phyloP scores from a whole-genome alignment of 2,888 invertebrate species.

The Eupelmus urozonus region DNA sequence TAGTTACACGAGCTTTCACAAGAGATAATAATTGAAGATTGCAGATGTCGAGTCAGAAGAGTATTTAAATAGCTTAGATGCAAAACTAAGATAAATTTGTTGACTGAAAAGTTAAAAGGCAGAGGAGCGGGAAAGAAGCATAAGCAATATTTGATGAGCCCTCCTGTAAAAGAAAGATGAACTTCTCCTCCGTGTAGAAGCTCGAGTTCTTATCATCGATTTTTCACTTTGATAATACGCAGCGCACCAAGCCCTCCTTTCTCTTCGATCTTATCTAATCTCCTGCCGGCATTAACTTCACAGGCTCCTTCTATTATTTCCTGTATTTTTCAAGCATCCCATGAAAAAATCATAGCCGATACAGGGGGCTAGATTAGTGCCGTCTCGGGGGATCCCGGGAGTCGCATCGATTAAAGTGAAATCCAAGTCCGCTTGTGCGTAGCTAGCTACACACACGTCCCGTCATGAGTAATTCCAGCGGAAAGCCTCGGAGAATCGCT shows the following conservation, averaged over 20 bases:
- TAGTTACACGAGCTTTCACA: too few relatives aligned
- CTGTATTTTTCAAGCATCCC: slow-evolving; percentile 7
- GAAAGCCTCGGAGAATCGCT: slow-evolving; percentile 48
- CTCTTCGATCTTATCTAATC: background rate
- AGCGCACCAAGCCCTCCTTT: too few relatives aligned
- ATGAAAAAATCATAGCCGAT: slow-evolving; percentile 30
- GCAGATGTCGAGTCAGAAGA: too few relatives aligned
- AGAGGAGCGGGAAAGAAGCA: too few relatives aligned
- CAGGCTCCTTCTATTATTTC: background rate
- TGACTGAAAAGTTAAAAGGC: background rate
- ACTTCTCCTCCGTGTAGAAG: background rate
- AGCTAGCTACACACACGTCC: too few relatives aligned
- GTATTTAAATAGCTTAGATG: too few relatives aligned
- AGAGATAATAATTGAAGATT: too few relatives aligned
- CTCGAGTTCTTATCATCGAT: background rate
- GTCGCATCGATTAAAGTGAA: background rate
- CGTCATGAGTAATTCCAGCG: slow-evolving; percentile 50
- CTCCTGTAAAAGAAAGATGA: background rate
- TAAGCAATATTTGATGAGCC: background rate
- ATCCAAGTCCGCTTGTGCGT: too few relatives aligned
- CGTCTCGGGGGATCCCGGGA: background rate
- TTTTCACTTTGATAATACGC: slow-evolving; percentile 14
- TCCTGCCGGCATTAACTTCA: background rate
- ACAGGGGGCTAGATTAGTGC: background rate
- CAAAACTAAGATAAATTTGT: too few relatives aligned